Base-by-base conservation (phyloP, 2,113 vertebrate genomes). In the Labeo rohita region DNA sequence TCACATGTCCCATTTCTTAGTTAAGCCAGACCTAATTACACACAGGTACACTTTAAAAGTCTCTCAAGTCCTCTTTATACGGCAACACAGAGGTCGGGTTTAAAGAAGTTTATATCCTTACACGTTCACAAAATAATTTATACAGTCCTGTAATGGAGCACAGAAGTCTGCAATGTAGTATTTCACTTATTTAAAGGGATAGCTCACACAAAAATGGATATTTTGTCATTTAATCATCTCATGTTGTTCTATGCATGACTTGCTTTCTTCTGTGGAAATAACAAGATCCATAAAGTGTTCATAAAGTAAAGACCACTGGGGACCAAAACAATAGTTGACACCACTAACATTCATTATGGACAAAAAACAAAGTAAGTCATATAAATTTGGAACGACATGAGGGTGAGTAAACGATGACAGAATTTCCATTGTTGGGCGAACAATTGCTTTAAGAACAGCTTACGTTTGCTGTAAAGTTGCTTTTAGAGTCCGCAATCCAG, bases 21-120 rank as follows among this genome's bases (percentile, higher is more conserved):
- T 80, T 79, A 56, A 85, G 56, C 61, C 59, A 82, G 49, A 61
- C 18, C 77, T 78, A 83, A 73, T 54, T 80, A 36, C 75, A 39
- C 65, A 66, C 23, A 86, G 85, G 85, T 70, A 70, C 43, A 52
- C 54, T 52, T n/a, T 80, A 61, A 80, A 76, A 54, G 3, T 77
- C 74, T 52, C 65, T 11, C 10, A 43, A 21, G 16, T 72, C 68
- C 68, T 45, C 39, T 72, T 72, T 72, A 45, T 43, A 45, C 8
- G 16, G 16, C 68, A 72, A 18, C 16, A n/a, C 7, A 39, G 34
- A 70, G 34, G 0, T 68, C 2, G 1, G 7, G 3, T 39, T 8
- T 18, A 13, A 70, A 70, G 15, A 39, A 16, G n/a, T 70, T 39
- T 39, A 59, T 59, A 59, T 59, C 18, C 8, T 8, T 2, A 21